Conservation (phyloP, 2,113 vertebrate species). For the Myocastor coypus region DNA sequence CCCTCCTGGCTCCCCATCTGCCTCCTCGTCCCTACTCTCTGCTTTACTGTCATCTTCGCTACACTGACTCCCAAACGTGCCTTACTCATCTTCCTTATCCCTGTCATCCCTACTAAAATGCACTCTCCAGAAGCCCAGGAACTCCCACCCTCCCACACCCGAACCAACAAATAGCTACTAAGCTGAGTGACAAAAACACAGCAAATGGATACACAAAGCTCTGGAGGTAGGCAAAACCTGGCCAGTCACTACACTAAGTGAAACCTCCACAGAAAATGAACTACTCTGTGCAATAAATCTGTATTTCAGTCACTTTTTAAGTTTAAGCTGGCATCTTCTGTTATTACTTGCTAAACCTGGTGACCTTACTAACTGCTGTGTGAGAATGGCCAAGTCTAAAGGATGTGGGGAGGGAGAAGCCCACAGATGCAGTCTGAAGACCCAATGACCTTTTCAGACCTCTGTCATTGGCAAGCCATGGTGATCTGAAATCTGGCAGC, state of each 20-base stretch:
- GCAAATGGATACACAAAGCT: neutral
- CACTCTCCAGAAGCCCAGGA: neutral
- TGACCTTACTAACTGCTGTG: neutral
- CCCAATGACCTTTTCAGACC: neutral
- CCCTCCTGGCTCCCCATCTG: neutral
- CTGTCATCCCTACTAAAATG: neutral
- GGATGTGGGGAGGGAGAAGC: neutral
- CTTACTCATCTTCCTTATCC: neutral
- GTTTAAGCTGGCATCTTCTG: neutral
- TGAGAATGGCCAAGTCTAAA: neutral
- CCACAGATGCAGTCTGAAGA: neutral
- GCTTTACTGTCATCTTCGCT: neutral
- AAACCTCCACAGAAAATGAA: neutral
- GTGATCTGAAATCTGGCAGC: neutral
- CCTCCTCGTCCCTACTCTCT: neutral
- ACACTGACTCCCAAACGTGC: too few species aligned
- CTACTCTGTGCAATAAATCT: neutral
- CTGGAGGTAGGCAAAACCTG: neutral
- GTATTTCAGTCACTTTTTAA: neutral
- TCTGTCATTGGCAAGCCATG: neutral
- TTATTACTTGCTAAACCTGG: constrained; percentile 17
- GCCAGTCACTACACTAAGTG: neutral
- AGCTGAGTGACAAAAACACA: neutral
- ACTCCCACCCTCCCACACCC: neutral
- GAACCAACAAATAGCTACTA: neutral